A percentile compares a stretch with the other conserved stretches of the same genome.
phyloP scores from a whole-genome alignment of 2,888 invertebrate genomes.

The Odontothrips loti region DNA sequence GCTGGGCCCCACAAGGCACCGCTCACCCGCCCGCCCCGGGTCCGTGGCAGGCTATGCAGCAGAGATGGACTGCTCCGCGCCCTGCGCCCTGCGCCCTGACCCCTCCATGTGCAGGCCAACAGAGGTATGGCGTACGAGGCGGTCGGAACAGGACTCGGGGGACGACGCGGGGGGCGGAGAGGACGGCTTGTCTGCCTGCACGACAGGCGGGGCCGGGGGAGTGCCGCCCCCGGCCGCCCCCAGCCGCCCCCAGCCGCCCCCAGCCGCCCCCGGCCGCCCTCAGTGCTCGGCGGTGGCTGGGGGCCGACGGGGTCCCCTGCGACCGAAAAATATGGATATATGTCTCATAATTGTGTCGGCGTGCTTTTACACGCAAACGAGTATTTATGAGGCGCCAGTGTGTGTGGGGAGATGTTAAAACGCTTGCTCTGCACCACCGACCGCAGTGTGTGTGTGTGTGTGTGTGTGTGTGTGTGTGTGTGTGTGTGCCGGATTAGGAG shows the following conservation, averaged over 20 bases:
- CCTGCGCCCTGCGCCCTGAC: too few relatives aligned
- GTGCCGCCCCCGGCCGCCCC: background rate
- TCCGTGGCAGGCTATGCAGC: too few relatives aligned
- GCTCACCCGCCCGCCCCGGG: too few relatives aligned
- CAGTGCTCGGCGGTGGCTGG: background rate
- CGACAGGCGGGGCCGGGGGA: background rate
- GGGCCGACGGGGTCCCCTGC: background rate
- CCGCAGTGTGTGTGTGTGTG: background rate
- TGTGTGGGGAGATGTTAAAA: slow-evolving; percentile 13
- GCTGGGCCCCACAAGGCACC: too few relatives aligned
- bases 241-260: background rate
- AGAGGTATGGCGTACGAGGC: too few relatives aligned
- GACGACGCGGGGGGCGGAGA: background rate
- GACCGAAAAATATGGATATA: slow-evolving; percentile 23
- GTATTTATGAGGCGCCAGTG: background rate
- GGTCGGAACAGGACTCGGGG: background rate
- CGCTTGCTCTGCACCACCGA: background rate
- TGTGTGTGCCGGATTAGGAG: background rate
- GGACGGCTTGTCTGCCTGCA: background rate
- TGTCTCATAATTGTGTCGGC: slow-evolving; percentile 24
- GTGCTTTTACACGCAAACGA: slow-evolving; percentile 24
- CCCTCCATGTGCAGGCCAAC: too few relatives aligned
- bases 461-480: too few relatives aligned
- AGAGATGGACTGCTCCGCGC: too few relatives aligned
- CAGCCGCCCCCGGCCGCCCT: background rate